phyloP scores from a whole-genome alignment of 2,888 invertebrate species.

The Cyrtodaria siliqua region DNA sequence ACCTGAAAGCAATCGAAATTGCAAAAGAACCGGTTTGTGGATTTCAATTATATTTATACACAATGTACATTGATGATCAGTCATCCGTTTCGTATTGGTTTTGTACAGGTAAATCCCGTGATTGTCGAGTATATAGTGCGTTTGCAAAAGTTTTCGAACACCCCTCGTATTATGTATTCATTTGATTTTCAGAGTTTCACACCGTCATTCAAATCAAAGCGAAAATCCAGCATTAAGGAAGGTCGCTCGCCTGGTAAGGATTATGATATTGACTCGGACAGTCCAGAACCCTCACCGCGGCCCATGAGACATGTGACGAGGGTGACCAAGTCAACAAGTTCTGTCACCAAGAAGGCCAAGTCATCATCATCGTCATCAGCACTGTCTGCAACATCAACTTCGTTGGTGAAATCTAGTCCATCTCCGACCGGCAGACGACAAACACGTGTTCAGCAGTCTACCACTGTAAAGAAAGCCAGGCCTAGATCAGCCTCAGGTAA shows the following conservation, averaged over 20 bases:
- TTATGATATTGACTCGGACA: slow-evolving; percentile 51
- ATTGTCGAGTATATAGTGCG: too few relatives aligned
- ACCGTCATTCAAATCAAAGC: slow-evolving; percentile 43
- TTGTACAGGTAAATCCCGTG: too few relatives aligned
- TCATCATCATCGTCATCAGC: too few relatives aligned
- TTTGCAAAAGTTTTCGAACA: too few relatives aligned
- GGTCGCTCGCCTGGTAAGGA: slow-evolving; percentile 11
- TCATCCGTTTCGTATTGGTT: too few relatives aligned
- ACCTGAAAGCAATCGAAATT: too few relatives aligned
- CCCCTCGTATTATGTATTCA: too few relatives aligned
- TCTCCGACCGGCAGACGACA: neutral
- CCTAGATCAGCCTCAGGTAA: slow-evolving; percentile 51
- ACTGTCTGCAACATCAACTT: neutral
- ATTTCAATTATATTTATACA: too few relatives aligned
- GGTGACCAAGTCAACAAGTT: slow-evolving; percentile 9
- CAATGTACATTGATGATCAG: too few relatives aligned
- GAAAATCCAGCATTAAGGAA: slow-evolving; percentile 3
- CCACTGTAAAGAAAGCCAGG: slow-evolving; percentile 4
- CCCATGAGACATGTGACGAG: slow-evolving; percentile 10
- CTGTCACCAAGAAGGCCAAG: slow-evolving; percentile 13
- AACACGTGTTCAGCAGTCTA: neutral
- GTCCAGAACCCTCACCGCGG: slow-evolving; percentile 31
- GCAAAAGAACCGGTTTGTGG: too few relatives aligned
- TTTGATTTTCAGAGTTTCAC: slow-evolving; percentile 43
- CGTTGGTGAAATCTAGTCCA: neutral